Base-by-base conservation (phyloP, 2,797 vertebrate genomes). In the Schizopygopsis pylzovi region DNA sequence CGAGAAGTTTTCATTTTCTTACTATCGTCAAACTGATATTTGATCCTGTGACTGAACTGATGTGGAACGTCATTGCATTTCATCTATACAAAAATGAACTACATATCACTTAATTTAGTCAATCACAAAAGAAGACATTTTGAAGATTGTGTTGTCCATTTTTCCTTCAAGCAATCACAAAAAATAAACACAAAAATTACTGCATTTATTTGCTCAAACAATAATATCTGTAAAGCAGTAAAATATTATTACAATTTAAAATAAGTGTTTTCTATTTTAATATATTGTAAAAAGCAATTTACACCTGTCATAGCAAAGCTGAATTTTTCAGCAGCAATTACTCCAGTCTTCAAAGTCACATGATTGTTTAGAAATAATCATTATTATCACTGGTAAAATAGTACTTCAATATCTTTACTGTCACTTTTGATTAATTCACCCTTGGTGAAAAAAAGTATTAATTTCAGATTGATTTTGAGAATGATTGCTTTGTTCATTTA, bases 1-100 rank as follows among this genome's bases (percentile, higher is more conserved):
- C 76, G 37, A 76, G 75, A 47, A 75, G 72, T 85, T 87, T 89
- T 79, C 13, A 65, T 82, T 86, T 89, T 77, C 89, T 75, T 84
- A 79, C 79, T 15, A 39, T 72, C 59, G 13, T 67, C 83, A 77
- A 80, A 39, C 61, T 54, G 85, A 75, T 68, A 86, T 54, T 20
- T 47, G 78, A 78, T 52, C 25, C 13, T 22, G 33, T 25, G 56
- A 87, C 47, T 52, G 4, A 63, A 39, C 75, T 82, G 47, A 85
- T 86, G 39, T 43, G 22, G 70, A 72, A 80, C 16, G 16, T 54
- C 37, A 28, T 39, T 20, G 45, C 6, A 65, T 22, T 67, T 16
- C 3, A 39, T 61, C 37, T 25, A 61, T 25, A 5, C 13, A 16
- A 61, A 61, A 67, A 67, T 33, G 5, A 65, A 16, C 13, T 16